These are phyloP conservation scores for Coenonympha arcania DNA, from an alignment of 2,888 invertebrate species.

Conservation along the genomic window DNA sequence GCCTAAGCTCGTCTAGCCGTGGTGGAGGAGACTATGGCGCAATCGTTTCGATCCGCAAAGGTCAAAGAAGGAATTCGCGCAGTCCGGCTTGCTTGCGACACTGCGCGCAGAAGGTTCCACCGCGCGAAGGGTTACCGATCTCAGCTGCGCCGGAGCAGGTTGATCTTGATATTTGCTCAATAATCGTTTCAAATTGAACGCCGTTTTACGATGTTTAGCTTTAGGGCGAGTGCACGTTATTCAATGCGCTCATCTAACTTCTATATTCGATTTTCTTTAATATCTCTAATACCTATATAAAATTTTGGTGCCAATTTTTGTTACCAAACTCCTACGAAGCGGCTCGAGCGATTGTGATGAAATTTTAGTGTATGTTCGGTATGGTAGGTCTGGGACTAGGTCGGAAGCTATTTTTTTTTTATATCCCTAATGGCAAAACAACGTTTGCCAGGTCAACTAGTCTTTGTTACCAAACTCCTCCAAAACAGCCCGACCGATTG, in stretches of 20 bases:
- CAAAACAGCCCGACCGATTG: too few relatives aligned
- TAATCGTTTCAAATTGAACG: constrained; percentile 28
- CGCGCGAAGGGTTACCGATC: constrained; percentile 40
- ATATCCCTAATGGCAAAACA: too few relatives aligned
- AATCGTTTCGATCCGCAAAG: constrained; percentile 71
- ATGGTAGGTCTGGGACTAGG: too few relatives aligned
- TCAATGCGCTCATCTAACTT: neutral
- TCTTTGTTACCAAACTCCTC: too few relatives aligned
- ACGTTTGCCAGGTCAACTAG: too few relatives aligned
- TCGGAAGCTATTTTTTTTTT: too few relatives aligned
- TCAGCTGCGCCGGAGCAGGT: constrained; percentile 34
- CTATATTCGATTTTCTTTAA: neutral
- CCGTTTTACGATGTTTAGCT: constrained; percentile 20
- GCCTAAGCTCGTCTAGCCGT: constrained; percentile 67
- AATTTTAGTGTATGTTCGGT: too few relatives aligned
- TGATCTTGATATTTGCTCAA: constrained; percentile 33
- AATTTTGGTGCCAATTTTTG: too few relatives aligned
- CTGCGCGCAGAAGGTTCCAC: constrained; percentile 53
- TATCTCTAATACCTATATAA: too few relatives aligned
- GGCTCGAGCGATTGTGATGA: too few relatives aligned
- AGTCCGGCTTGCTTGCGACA: constrained; percentile 67
- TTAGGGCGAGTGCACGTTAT: constrained; percentile 11
- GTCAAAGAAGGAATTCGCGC: constrained; percentile 73
- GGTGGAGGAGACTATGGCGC: constrained; percentile 63
- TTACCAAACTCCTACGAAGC: too few relatives aligned